Evolutionary conservation across 1,140 invertebrate species (phyloP).

Genomic region (Capitella teleta): DNA sequence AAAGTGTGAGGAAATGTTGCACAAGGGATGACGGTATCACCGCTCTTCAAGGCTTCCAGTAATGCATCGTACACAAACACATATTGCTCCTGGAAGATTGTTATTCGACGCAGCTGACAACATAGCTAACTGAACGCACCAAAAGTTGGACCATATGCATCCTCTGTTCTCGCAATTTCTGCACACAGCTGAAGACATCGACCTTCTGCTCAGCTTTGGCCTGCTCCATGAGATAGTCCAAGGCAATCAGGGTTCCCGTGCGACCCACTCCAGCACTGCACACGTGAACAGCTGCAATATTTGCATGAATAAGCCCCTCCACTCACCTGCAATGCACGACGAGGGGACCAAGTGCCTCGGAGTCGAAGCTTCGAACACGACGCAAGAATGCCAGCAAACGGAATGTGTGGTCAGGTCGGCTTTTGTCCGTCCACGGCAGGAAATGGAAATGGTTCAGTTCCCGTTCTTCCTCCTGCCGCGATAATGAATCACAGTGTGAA

Average conservation of each 20-base stretch:
- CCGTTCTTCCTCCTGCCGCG: not conserved
- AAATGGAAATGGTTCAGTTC: slow-evolving; percentile 6
- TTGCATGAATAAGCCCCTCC: not conserved
- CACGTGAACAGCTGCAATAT: not conserved
- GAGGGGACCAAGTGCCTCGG: not conserved
- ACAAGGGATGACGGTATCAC: too few relatives aligned
- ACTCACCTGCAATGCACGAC: slow-evolving; percentile 7
- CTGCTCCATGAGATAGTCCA: slow-evolving; percentile 7
- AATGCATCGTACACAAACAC: slow-evolving; percentile 79
- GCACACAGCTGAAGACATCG: slow-evolving; percentile 6
- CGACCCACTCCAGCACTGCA: slow-evolving; percentile 7
- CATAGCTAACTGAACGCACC: too few relatives aligned
- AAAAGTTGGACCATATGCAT: slow-evolving; percentile 9
- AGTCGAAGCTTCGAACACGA: not conserved
- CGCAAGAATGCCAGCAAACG: slow-evolving; percentile 1
- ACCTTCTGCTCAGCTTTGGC: not conserved
- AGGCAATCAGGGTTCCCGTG: slow-evolving; percentile 7
- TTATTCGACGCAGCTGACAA: too few relatives aligned
- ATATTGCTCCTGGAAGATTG: slow-evolving; percentile 79
- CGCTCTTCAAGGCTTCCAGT: slow-evolving; percentile 10
- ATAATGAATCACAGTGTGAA: not conserved
- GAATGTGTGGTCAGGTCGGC: not conserved
- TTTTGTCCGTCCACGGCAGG: slow-evolving; percentile 4
- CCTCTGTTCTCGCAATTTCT: slow-evolving; percentile 1
- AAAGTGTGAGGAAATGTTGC: too few relatives aligned